These are phyloP conservation scores for Dysmachus trigonus DNA, from an alignment of 2,888 invertebrate genomes.

Conservation along the genomic window DNA sequence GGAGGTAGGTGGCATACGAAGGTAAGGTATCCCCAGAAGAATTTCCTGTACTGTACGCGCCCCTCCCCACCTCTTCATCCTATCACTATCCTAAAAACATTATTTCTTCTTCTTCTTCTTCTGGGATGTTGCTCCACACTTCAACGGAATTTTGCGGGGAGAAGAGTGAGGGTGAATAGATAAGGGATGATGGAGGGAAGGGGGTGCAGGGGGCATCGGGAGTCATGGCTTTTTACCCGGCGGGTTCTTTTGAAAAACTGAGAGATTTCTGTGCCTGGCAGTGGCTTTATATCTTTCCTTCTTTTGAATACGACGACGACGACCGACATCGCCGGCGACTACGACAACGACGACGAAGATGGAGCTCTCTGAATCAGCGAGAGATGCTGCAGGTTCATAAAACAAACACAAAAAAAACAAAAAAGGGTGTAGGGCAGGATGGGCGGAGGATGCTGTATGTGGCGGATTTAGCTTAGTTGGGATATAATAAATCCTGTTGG, in stretches of 20 bases:
- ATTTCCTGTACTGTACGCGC: neutral
- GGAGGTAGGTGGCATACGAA: neutral
- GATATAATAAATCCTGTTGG: neutral
- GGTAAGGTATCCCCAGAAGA: neutral
- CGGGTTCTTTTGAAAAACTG: neutral
- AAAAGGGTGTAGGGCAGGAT: no score
- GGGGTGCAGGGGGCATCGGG: no score
- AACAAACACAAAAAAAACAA: no score
- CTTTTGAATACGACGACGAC: neutral
- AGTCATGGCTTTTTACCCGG: neutral
- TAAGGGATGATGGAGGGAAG: no score
- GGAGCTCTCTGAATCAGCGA: neutral
- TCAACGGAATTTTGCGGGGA: neutral
- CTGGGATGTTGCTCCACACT: neutral
- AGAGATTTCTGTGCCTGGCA: constrained; percentile 16
- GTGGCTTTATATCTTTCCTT: constrained; percentile 1
- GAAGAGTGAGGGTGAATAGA: no score
- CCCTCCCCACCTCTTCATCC: no score
- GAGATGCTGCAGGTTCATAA: neutral
- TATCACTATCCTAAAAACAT: no score
- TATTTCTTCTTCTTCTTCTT: no score
- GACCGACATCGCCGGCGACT: no score
- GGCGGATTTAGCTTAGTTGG: no score
- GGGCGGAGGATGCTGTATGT: no score
- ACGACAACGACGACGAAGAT: neutral